Evolutionary conservation across 2,113 vertebrate species (phyloP).

Genomic region (Pedetes capensis): DNA sequence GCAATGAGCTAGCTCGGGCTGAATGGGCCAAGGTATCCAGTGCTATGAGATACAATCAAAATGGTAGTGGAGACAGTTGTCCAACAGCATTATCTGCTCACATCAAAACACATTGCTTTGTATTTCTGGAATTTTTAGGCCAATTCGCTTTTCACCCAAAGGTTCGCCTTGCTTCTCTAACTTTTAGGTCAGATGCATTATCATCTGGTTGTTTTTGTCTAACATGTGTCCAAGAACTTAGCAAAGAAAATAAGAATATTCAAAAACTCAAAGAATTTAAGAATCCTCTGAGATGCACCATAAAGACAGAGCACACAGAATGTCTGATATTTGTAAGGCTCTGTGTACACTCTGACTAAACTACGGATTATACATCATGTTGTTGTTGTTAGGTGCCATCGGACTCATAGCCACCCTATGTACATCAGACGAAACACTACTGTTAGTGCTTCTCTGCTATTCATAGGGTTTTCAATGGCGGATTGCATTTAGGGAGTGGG

Average conservation of each 20-base stretch:
- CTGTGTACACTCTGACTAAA: neutral
- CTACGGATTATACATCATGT: too few relatives aligned
- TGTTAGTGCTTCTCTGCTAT: too few relatives aligned
- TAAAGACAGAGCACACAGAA: neutral
- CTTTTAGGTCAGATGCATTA: neutral
- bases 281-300: neutral
- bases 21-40: neutral
- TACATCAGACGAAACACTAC: too few relatives aligned
- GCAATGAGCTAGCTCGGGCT: neutral
- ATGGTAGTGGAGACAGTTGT: neutral
- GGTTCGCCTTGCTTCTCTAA: neutral
- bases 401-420: too few relatives aligned
- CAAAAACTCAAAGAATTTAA: neutral
- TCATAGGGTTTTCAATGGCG: too few relatives aligned
- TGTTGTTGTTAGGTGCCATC: too few relatives aligned
- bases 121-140: neutral
- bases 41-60: neutral
- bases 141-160: neutral
- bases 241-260: neutral
- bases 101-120: neutral
- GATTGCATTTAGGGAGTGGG: too few relatives aligned
- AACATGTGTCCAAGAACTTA: neutral
- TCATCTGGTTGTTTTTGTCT: neutral
- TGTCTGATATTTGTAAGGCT: neutral
- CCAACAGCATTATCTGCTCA: neutral